Base-by-base conservation (phyloP, 1,140 invertebrate genomes). In the Bombus ignitus region DNA sequence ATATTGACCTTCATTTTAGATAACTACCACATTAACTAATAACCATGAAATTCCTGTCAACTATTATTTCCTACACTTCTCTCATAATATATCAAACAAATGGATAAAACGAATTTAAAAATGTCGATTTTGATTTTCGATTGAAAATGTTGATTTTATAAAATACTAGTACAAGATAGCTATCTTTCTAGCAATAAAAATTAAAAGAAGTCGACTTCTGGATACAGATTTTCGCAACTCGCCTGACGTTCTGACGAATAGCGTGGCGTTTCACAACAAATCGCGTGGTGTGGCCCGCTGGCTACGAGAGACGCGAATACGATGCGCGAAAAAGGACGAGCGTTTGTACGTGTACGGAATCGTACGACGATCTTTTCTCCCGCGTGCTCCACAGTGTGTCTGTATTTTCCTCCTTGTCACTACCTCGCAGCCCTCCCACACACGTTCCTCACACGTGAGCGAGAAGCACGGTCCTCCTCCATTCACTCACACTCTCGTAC, bases 401-500 rank as follows among this genome's bases (percentile, higher is more conserved):
- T n/a, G 3, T 32, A 25, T 47, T 25, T 47, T 84, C 76, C 47
- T 72, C 47, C 62, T 59, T 76, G 35, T 78, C 37, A 28, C 83
- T 83, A 66, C 32, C 44, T 35, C 75, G 10, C 9, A 73, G 57
- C 57, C 77, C 82, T 89, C 88, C 88, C 86, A 87, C 90, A 87
- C 81, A 88, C 87, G 81, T 80, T 84, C 81, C 84, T 92, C 91
- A 87, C 91, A 92, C 88, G 91, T 90, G 90, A 90, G 89, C 79
- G 73, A 59, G 75, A 77, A 42, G 8, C 81, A 76, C 75, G 81
- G 68, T 87, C 77, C 88, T 88, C 86, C 89, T 91, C 90, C 91
- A 92, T 92, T 92, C 91, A 92, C 87, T 90, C 83, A 84, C 91
- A 87, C 88, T 88, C 81, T 42, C 86, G 85, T 85, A 88, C 89